Conservation (phyloP, 2,797 vertebrate genomes). For the Spondyliosoma cantharus region DNA sequence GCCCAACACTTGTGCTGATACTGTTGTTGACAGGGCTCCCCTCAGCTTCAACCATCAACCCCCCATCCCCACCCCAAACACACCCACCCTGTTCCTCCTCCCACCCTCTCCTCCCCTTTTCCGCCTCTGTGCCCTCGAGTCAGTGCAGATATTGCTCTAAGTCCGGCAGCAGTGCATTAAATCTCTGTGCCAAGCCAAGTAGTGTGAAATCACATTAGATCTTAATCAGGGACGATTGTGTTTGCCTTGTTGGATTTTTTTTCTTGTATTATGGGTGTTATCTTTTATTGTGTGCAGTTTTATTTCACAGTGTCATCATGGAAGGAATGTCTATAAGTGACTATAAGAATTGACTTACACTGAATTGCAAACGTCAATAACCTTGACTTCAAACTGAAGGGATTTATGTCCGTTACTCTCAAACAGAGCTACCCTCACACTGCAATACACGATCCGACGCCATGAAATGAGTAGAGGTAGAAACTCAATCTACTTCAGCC, state of each 20-base stretch:
- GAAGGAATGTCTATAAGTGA: not conserved
- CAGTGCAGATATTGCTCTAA: slow-evolving; percentile 67
- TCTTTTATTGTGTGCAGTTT: slow-evolving; percentile 43
- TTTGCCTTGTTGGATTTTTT: slow-evolving; percentile 57
- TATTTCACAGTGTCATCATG: not conserved
- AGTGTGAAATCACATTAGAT: slow-evolving; percentile 82
- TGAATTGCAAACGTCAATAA: slow-evolving; percentile 4
- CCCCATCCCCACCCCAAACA: slow-evolving; percentile 9
- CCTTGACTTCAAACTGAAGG: not conserved
- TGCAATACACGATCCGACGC: not conserved
- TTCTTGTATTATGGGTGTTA: slow-evolving; percentile 43
- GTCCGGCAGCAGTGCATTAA: slow-evolving; percentile 77
- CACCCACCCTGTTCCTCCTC: slow-evolving; percentile 17
- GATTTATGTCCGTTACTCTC: not conserved
- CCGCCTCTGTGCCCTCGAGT: slow-evolving; percentile 54
- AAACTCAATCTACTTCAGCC: not conserved
- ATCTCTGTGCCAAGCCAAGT: slow-evolving; percentile 73
- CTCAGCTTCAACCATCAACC: slow-evolving; percentile 52
- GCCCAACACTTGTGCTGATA: slow-evolving; percentile 59
- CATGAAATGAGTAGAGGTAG: not conserved
- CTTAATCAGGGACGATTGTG: slow-evolving; percentile 77
- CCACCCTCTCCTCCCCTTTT: slow-evolving; percentile 33
- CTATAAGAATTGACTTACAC: not conserved
- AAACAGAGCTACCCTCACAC: not conserved
- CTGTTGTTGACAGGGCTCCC: slow-evolving; percentile 66